phyloP scores from a whole-genome alignment of 2,888 invertebrate genomes.

The Cantharis rufa region DNA sequence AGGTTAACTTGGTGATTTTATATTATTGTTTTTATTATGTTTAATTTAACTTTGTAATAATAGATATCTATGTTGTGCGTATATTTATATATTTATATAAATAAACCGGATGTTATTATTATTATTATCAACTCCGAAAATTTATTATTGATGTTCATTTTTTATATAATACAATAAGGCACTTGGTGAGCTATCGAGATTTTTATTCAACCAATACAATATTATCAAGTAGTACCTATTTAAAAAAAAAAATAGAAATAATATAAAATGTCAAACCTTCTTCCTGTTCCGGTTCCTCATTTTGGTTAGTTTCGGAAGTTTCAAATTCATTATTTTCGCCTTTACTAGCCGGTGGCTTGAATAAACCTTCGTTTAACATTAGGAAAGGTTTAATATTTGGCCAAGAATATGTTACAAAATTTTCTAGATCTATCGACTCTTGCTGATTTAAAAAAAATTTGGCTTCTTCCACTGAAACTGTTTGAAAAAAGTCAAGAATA shows the following conservation, averaged over 20 bases:
- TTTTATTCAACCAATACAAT: too few species aligned
- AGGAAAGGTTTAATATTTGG: slow-evolving; percentile 76
- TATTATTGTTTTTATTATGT: too few species aligned
- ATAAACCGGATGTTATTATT: too few species aligned
- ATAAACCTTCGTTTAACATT: slow-evolving; percentile 75
- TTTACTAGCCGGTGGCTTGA: slow-evolving; percentile 59
- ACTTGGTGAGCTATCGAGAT: too few species aligned
- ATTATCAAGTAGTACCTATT: too few species aligned
- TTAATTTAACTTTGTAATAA: too few species aligned
- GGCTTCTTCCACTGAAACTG: slow-evolving; percentile 85
- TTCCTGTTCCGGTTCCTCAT: slow-evolving; percentile 38
- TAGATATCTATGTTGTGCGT: too few species aligned
- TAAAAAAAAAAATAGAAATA: neutral
- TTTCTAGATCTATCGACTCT: slow-evolving; percentile 68
- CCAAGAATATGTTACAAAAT: slow-evolving; percentile 75
- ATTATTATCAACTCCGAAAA: too few species aligned
- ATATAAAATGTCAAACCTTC: slow-evolving; percentile 8
- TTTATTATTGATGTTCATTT: too few species aligned
- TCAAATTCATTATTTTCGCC: slow-evolving; percentile 35
- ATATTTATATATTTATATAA: too few species aligned
- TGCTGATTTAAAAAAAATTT: slow-evolving; percentile 72
- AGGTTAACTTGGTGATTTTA: too few species aligned
- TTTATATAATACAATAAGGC: too few species aligned
- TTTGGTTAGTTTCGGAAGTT: slow-evolving; percentile 32
- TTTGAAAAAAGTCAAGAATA: neutral